Conservation (phyloP, 1,140 invertebrate genomes). For the Drosophila teissieri region DNA sequence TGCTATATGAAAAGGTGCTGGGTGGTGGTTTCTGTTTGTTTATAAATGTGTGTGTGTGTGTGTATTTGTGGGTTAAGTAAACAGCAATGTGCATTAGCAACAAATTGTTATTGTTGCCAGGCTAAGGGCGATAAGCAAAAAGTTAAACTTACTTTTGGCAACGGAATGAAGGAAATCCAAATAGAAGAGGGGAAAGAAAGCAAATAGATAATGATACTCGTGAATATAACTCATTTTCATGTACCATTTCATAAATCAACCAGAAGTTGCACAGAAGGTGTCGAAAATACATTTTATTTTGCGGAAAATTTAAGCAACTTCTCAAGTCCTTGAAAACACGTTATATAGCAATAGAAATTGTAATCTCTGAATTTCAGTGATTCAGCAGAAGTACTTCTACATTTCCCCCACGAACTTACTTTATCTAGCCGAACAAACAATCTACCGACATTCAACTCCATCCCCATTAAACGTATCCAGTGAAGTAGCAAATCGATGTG, state of each 20-base stretch:
- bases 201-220: not conserved
- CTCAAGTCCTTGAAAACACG: too few relatives aligned
- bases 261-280: too few relatives aligned
- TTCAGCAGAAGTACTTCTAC: not conserved
- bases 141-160: conserved; percentile 45
- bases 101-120: conserved; percentile 78
- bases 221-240: not conserved
- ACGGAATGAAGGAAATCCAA: not conserved
- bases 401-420: conserved; percentile 12
- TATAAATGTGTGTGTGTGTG: not conserved
- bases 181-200: not conserved
- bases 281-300: too few relatives aligned
- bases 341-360: not conserved
- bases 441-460: conserved; percentile 11
- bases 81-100: conserved; percentile 72
- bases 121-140: conserved; percentile 36
- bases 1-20: not conserved
- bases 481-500: conserved; percentile 43
- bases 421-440: conserved; percentile 44
- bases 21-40: not conserved
- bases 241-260: too few relatives aligned
- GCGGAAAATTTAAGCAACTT: too few relatives aligned
- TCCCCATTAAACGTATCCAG: conserved; percentile 9
- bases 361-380: not conserved
- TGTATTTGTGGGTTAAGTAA: conserved; percentile 46